phyloP scores from a whole-genome alignment of 1,140 invertebrate genomes.

The Eupristina koningsbergeri region DNA sequence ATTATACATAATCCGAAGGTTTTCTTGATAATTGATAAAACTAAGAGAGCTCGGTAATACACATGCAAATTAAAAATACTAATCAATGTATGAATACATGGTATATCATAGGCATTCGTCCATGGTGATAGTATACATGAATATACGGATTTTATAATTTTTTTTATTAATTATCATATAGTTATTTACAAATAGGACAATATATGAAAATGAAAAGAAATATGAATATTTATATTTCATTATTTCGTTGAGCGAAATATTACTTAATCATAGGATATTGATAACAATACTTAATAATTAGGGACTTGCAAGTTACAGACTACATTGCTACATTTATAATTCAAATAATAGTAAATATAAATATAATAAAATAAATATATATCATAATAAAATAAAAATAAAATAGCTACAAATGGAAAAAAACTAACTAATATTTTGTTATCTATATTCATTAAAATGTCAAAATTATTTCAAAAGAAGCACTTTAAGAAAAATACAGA shows the following conservation, averaged over 20 bases:
- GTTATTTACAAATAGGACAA: background rate
- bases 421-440: constrained; percentile 25
- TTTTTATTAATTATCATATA: background rate
- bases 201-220: constrained; percentile 25
- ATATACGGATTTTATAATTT: background rate
- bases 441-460: background rate
- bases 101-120: constrained; percentile 23
- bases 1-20: constrained; percentile 45
- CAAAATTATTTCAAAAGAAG: constrained; percentile 12
- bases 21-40: constrained; percentile 13
- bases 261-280: background rate
- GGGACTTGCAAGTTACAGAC: constrained; percentile 38
- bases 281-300: constrained; percentile 1
- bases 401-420: background rate
- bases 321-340: constrained; percentile 29
- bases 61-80: constrained; percentile 49
- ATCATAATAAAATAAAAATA: background rate
- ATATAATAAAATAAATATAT: background rate
- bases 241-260: background rate
- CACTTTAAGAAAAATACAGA: background rate
- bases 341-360: background rate
- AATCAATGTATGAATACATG: constrained; percentile 39
- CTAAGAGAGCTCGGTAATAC: constrained; percentile 31
- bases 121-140: constrained; percentile 6
- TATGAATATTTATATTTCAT: background rate